Conservation (phyloP, 2,797 vertebrate genomes). For the Sphenopsis melanotis region DNA sequence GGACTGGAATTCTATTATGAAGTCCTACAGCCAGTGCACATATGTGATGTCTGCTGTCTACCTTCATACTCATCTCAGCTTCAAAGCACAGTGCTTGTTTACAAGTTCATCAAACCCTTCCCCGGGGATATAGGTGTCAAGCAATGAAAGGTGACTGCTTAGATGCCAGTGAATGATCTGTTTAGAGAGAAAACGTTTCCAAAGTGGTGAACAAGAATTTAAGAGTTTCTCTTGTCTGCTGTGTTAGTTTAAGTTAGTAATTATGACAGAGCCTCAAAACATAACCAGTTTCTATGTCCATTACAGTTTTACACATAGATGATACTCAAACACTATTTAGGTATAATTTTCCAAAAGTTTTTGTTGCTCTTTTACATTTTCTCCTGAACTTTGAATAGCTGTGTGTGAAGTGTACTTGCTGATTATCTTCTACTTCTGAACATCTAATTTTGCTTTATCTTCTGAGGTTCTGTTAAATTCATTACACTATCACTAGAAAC, state of each 20-base stretch:
- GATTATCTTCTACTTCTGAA: not conserved
- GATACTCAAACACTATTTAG: not conserved
- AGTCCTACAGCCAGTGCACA: constrained; percentile 1
- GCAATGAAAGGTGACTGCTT: constrained; percentile 60
- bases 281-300: not conserved
- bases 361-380: not conserved
- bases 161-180: constrained; percentile 5
- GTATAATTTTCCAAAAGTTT: not conserved
- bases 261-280: not conserved
- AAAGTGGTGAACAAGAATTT: not conserved
- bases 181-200: constrained; percentile 23
- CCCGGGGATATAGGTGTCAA: constrained; percentile 19
- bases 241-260: not conserved
- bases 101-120: constrained; percentile 65
- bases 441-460: not conserved
- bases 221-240: not conserved
- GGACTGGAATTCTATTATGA: not conserved
- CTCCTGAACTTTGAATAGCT: not conserved
- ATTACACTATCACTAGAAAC: not conserved
- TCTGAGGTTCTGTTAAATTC: not conserved
- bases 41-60: constrained; percentile 52
- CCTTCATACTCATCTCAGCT: constrained; percentile 24
- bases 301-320: not conserved
- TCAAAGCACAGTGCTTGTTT: constrained; percentile 39
- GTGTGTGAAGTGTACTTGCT: not conserved